These are phyloP conservation scores for Lithophane socia DNA, from an alignment of 2,888 invertebrate species.

Conservation along the genomic window DNA sequence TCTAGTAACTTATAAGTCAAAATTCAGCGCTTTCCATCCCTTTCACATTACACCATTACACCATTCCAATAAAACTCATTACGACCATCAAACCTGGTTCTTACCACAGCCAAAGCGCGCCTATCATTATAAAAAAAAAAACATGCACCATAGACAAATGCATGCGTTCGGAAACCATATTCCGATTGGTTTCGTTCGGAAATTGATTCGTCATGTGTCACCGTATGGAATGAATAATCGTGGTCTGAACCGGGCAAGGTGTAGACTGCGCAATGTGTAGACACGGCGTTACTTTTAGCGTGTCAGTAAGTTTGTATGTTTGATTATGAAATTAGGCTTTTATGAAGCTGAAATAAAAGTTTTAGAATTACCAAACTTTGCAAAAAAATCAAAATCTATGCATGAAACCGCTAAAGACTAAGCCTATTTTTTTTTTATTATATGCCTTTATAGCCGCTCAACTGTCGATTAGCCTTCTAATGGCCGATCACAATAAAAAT, in stretches of 20 bases:
- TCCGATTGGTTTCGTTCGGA: constrained; percentile 79
- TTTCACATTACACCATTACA: background rate
- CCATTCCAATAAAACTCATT: constrained; percentile 53
- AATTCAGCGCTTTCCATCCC: background rate
- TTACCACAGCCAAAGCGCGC: constrained; percentile 60
- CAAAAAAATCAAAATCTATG: no score
- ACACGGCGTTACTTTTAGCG: constrained; percentile 52
- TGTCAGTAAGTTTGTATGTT: background rate
- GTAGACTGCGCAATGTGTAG: constrained; percentile 69
- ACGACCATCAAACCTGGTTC: constrained; percentile 37
- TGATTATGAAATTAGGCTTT: background rate
- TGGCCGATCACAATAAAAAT: no score
- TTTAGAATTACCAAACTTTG: no score
- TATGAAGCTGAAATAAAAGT: background rate
- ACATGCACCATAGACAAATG: constrained; percentile 66
- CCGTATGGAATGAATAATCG: constrained; percentile 89
- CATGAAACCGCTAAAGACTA: no score
- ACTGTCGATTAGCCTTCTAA: no score
- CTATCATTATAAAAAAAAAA: constrained; percentile 61
- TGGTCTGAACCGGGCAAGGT: constrained; percentile 69
- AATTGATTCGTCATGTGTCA: constrained; percentile 89
- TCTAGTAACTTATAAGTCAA: no score
- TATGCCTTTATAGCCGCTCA: no score
- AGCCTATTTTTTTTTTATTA: no score
- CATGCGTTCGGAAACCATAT: constrained; percentile 69